Base-by-base conservation (phyloP, 2,797 vertebrate genomes). In the Coregonus sp. region DNA sequence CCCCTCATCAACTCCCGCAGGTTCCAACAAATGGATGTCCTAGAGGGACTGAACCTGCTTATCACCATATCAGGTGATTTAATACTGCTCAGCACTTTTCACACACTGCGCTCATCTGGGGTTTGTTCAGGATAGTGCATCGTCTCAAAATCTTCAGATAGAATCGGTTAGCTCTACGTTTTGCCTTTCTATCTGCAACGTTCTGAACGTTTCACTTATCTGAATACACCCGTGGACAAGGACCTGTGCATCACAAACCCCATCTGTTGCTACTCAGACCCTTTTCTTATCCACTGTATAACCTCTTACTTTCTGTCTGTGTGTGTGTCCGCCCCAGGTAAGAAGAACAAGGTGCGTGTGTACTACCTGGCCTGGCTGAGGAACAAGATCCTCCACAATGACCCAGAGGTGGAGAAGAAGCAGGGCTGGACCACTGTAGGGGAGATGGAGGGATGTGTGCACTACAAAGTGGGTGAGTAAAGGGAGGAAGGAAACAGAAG, bases 341-440 rank as follows among this genome's bases (percentile, higher is more conserved):
- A 98, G 91, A 96, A 97, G 89, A 97, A 98, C 89, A 98, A 98
- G 85, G 94, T 98, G 54, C 95, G 97, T 1, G 97, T 98, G 9
- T 98, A 98, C 89, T 98, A 98, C 88, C 92, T 98, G 89, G 97
- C 97, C 40, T 98, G 97, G 97, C 95, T 98, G 73, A 94, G 97
- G 84, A 98, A 98, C 88, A 98, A 98, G 92, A 98, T 98, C 85
- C 94, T 98, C 61, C 97, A 97, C 93, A 98, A 98, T 9, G 97
- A 98, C 88, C 97, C 97, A 0, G 97, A 98, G 80, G 97, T 98
- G 86, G 97, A 98, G 90, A 98, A 98, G 90, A 98, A 98, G 87
- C 97, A 98, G 80, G 97, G 97, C 80, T 98, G 97, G 97, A 97
- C 96, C 87, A 98, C 97, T 0, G 97, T 98, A 84, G 97, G 97